Evolutionary conservation across 2,113 vertebrate species (phyloP).

Genomic region (Clarias magur): DNA sequence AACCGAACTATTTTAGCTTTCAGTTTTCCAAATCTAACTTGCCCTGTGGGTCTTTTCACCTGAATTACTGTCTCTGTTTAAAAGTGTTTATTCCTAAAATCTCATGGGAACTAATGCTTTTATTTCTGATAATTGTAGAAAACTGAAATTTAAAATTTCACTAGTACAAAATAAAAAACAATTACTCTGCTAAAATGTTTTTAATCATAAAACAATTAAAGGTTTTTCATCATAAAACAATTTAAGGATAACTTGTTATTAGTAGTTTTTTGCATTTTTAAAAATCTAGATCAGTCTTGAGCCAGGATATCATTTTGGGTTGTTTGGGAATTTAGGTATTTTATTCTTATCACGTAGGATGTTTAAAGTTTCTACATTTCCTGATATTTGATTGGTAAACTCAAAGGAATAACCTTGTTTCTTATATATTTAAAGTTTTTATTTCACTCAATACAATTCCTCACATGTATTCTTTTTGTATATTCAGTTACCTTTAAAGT

Average conservation of each 20-base stretch:
- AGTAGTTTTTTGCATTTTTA: background rate
- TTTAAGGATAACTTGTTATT: background rate
- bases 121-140: background rate
- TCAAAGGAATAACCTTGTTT: background rate
- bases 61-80: background rate
- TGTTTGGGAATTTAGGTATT: background rate
- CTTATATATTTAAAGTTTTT: background rate
- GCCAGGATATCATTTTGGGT: background rate
- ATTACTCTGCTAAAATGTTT: background rate
- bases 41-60: background rate
- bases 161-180: background rate
- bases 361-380: too few relatives aligned
- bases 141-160: background rate
- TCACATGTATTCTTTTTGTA: background rate
- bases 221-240: background rate
- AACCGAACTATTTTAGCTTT: too few relatives aligned
- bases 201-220: background rate
- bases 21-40: background rate
- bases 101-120: background rate
- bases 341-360: too few relatives aligned
- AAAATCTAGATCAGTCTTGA: background rate
- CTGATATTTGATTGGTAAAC: background rate
- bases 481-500: background rate
- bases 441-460: background rate
- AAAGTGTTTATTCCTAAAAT: too few relatives aligned